phyloP scores from a whole-genome alignment of 2,113 vertebrate species.

The Saccopteryx bilineata region DNA sequence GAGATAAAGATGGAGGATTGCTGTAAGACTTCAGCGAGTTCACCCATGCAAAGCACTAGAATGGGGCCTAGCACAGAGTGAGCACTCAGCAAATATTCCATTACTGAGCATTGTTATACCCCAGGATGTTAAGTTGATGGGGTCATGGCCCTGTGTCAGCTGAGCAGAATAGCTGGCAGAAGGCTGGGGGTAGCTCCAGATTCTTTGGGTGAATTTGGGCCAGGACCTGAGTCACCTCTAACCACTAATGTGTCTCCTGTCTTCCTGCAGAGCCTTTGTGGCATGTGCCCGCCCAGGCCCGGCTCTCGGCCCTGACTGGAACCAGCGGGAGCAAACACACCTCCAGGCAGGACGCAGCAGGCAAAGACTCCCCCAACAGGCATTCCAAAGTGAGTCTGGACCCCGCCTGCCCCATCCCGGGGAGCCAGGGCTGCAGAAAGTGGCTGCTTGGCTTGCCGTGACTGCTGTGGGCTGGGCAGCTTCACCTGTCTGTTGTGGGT shows the following conservation, averaged over 20 bases:
- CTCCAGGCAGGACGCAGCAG: constrained; percentile 90
- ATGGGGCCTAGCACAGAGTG: not conserved
- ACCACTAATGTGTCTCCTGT: constrained; percentile 58
- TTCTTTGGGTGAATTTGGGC: not conserved
- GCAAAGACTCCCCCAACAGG: constrained; percentile 94
- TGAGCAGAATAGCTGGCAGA: not conserved
- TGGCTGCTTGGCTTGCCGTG: not conserved
- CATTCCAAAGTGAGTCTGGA: constrained; percentile 91
- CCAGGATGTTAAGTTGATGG: not conserved
- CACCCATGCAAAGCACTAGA: not conserved
- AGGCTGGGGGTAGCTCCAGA: not conserved
- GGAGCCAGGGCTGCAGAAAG: not conserved
- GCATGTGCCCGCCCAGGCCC: constrained; percentile 91
- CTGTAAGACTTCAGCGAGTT: not conserved
- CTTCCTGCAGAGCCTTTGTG: constrained; percentile 92
- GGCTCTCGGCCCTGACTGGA: constrained; percentile 84
- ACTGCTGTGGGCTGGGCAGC: not conserved
- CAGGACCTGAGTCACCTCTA: constrained; percentile 30
- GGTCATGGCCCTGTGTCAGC: not conserved
- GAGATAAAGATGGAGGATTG: rapidly evolving
- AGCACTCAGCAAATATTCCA: not conserved
- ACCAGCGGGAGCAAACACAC: constrained; percentile 87
- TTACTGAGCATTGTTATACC: not conserved
- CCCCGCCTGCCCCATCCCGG: not conserved
- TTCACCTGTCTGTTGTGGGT: too few relatives aligned